Evolutionary conservation across 2,113 vertebrate species (phyloP).

Genomic region (Cercocebus atys): DNA sequence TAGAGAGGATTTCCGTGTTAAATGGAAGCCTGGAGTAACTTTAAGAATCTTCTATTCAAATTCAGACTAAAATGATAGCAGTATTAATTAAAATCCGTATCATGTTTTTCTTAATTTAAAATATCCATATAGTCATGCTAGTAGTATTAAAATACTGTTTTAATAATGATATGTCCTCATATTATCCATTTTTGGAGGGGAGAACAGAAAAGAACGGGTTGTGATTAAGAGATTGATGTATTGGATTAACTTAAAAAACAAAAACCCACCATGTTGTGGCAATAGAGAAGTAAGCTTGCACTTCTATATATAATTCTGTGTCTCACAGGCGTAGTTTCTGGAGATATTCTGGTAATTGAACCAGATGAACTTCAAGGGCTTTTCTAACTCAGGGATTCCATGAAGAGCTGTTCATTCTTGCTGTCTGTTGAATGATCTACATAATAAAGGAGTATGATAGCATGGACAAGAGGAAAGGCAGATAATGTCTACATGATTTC

Average conservation of each 20-base stretch:
- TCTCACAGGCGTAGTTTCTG: neutral
- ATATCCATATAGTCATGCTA: neutral
- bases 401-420: neutral
- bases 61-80: neutral
- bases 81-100: neutral
- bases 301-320: neutral
- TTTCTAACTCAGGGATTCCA: neutral
- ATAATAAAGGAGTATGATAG: neutral
- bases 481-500: neutral
- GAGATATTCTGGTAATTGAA: neutral
- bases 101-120: slow-evolving; percentile 21
- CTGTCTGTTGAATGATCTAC: neutral
- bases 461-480: neutral
- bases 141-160: neutral
- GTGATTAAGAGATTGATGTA: neutral
- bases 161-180: neutral
- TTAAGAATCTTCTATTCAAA: slow-evolving; percentile 27
- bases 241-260: neutral
- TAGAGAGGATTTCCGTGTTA: neutral
- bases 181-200: neutral
- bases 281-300: neutral
- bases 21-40: neutral
- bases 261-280: neutral
- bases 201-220: neutral
- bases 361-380: neutral